phyloP scores from a whole-genome alignment of 2,888 invertebrate species.

The Mesorhabditis spiculigera region DNA sequence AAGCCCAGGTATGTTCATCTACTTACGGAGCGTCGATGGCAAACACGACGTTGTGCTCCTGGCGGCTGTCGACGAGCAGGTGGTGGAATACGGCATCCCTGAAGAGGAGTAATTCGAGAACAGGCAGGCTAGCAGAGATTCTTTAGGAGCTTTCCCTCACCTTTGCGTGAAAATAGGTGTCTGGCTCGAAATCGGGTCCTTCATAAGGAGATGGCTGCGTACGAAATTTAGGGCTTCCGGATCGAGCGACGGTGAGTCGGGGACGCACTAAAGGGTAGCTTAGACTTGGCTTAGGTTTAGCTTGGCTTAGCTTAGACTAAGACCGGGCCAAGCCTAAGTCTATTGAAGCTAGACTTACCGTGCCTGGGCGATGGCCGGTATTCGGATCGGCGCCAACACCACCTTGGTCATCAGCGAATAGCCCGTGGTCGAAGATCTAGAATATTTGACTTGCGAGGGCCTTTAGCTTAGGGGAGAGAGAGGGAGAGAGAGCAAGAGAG shows the following conservation, averaged over 20 bases:
- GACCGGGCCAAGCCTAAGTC: too few species aligned
- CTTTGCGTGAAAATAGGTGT: background rate
- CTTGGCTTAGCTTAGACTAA: too few species aligned
- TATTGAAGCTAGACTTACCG: slow-evolving; percentile 25
- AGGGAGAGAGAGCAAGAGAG: too few species aligned
- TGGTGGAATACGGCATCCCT: slow-evolving; percentile 81
- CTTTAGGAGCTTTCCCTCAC: background rate
- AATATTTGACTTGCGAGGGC: slow-evolving; percentile 9
- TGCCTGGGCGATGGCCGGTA: slow-evolving; percentile 85
- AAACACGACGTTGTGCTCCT: slow-evolving; percentile 40
- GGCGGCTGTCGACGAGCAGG: slow-evolving; percentile 74
- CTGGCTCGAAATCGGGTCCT: slow-evolving; percentile 73
- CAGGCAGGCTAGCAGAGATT: too few species aligned
- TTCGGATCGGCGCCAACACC: slow-evolving; percentile 81
- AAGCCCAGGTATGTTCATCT: too few species aligned
- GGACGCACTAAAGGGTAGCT: slow-evolving; percentile 72
- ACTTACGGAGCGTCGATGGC: slow-evolving; percentile 28
- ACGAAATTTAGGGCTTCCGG: slow-evolving; percentile 91
- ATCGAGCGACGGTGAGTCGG: slow-evolving; percentile 84
- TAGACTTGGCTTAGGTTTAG: too few species aligned
- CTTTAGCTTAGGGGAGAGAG: too few species aligned
- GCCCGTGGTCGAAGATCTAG: slow-evolving; percentile 73
- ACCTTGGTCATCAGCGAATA: slow-evolving; percentile 96
- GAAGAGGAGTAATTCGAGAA: background rate
- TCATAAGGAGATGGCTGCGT: slow-evolving; percentile 93